phyloP scores from a whole-genome alignment of 2,888 invertebrate species.

The Spatulosminthurus flaviceps region DNA sequence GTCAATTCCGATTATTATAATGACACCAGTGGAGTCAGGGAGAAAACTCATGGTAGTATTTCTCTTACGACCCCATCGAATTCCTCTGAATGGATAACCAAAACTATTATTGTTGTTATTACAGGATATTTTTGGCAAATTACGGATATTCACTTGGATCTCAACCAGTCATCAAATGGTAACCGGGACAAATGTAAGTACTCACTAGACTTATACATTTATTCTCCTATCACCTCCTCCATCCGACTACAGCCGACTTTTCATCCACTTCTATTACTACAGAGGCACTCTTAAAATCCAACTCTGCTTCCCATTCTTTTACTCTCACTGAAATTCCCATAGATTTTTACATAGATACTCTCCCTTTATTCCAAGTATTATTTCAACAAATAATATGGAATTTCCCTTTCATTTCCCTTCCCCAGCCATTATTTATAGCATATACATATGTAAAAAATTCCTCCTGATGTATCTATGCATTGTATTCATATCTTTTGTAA shows the following conservation, averaged over 20 bases:
- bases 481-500: no score
- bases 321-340: not conserved
- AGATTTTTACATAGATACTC: not conserved
- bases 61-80: conserved; percentile 21
- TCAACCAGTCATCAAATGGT: conserved; percentile 78
- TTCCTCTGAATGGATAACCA: conserved; percentile 18
- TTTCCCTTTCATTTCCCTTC: no score
- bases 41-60: conserved; percentile 1
- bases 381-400: no score
- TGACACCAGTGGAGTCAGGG: conserved; percentile 13
- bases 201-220: not conserved
- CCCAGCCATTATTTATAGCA: no score
- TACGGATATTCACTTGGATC: conserved; percentile 91
- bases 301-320: conserved; percentile 5
- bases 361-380: not conserved
- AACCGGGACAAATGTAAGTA: conserved; percentile 79
- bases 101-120: conserved; percentile 52
- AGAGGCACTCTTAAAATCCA: not conserved
- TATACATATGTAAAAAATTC: no score
- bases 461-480: no score
- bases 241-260: not conserved
- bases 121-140: conserved; percentile 96
- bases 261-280: conserved; percentile 24
- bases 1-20: conserved; percentile 46
- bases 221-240: conserved; percentile 61